Evolutionary conservation across 1,140 invertebrate genomes (phyloP).

Genomic region (Pygmarrhopalites habei): DNA sequence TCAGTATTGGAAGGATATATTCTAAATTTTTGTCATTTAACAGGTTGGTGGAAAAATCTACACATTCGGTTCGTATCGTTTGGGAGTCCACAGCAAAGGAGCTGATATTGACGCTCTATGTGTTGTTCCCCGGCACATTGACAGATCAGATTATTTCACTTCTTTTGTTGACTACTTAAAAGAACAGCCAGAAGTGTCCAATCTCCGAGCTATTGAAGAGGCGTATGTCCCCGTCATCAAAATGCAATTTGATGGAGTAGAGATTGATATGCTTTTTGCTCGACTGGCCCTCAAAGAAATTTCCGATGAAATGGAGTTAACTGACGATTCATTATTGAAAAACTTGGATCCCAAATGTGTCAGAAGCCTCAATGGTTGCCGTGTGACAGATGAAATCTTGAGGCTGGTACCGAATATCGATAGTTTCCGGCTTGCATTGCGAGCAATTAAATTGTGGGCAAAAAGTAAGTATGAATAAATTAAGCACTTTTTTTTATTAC

Average conservation of each 20-base stretch:
- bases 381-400: slow-evolving; percentile 97
- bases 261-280: slow-evolving; percentile 97
- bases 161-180: slow-evolving; percentile 89
- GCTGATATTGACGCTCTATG: slow-evolving; percentile 99
- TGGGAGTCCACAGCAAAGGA: slow-evolving; percentile 92
- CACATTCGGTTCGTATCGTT: slow-evolving; percentile 91
- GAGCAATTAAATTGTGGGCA: slow-evolving; percentile 97
- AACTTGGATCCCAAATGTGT: slow-evolving; percentile 96
- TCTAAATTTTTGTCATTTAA: not conserved
- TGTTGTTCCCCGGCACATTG: slow-evolving; percentile 92
- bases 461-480: slow-evolving; percentile 77
- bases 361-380: slow-evolving; percentile 91
- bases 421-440: slow-evolving; percentile 83
- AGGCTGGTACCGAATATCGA: slow-evolving; percentile 90
- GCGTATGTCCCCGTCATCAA: slow-evolving; percentile 99
- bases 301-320: slow-evolving; percentile 66
- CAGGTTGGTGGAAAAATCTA: slow-evolving; percentile 92
- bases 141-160: slow-evolving; percentile 86
- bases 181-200: slow-evolving; percentile 75
- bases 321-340: slow-evolving; percentile 84
- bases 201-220: slow-evolving; percentile 85
- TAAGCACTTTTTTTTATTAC: slow-evolving; percentile 1
- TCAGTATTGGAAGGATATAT: not conserved
- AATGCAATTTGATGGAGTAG: slow-evolving; percentile 98
- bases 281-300: slow-evolving; percentile 87